These are phyloP conservation scores for Callosobruchus maculatus DNA, from an alignment of 2,888 invertebrate species.

Conservation along the genomic window DNA sequence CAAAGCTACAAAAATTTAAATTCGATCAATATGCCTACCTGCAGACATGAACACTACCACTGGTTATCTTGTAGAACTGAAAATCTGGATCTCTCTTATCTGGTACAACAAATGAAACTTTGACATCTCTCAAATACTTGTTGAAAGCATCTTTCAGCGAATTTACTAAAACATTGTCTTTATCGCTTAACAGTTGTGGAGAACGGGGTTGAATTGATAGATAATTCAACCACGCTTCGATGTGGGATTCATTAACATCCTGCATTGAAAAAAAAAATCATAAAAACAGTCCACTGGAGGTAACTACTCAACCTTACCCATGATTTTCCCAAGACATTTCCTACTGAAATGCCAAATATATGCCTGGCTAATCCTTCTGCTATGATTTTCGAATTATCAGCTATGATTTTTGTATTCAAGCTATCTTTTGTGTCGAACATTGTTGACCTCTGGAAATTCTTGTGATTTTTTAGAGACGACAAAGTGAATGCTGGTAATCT, in stretches of 20 bases:
- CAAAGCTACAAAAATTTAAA: background rate
- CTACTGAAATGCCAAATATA: constrained; percentile 68
- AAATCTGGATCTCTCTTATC: constrained; percentile 92
- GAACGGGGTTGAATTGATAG: constrained; percentile 71
- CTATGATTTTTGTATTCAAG: constrained; percentile 56
- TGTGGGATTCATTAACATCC: constrained; percentile 70
- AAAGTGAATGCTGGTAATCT: constrained; percentile 89
- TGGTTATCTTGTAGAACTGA: constrained; percentile 81
- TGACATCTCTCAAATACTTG: constrained; percentile 75
- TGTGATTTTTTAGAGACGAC: constrained; percentile 72
- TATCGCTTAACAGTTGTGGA: constrained; percentile 65
- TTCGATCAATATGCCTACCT: constrained; percentile 55
- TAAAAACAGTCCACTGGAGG: constrained; percentile 1
- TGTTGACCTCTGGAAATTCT: constrained; percentile 59
- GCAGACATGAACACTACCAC: constrained; percentile 79
- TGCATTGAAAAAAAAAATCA: constrained; percentile 43
- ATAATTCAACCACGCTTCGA: constrained; percentile 74
- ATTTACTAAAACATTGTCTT: constrained; percentile 64
- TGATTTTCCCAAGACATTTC: constrained; percentile 68
- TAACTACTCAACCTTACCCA: constrained; percentile 56
- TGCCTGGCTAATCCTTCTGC: constrained; percentile 83
- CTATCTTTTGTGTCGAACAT: constrained; percentile 61
- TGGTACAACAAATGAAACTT: constrained; percentile 63
- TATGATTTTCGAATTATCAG: constrained; percentile 67
- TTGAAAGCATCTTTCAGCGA: constrained; percentile 70